These are phyloP conservation scores for Aurelia aurita complex sp. Pacific DNA, from an alignment of 30 jellyfish, hydroid and myxozoan species.

Conservation along the genomic window DNA sequence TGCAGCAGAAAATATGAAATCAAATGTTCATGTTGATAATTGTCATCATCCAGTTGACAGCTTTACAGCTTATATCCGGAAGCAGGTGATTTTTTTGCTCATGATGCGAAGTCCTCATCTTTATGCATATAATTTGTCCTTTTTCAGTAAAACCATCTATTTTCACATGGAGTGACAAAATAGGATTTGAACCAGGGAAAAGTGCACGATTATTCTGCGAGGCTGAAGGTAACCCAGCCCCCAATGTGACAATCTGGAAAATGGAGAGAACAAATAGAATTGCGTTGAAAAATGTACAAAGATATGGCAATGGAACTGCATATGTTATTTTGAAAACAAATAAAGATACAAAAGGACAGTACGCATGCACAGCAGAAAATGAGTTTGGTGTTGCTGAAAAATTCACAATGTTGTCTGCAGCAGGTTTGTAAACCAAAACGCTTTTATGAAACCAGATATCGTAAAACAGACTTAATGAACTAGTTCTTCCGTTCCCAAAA, in stretches of 20 bases:
- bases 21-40: too few species aligned
- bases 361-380: conserved; percentile 54
- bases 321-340: not conserved
- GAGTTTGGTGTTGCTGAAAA: conserved; percentile 24
- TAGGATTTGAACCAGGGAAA: conserved; percentile 14
- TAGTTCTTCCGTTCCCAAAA: too few species aligned
- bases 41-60: too few species aligned
- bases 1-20: too few species aligned
- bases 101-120: not conserved
- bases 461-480: too few species aligned
- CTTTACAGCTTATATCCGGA: too few species aligned
- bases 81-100: not conserved
- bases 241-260: conserved; percentile 33
- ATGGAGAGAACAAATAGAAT: not conserved
- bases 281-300: not conserved
- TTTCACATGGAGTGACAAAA: conserved; percentile 26
- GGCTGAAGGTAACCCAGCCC: conserved; percentile 68
- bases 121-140: not conserved
- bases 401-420: not conserved
- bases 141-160: conserved; percentile 54
- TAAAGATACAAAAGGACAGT: conserved; percentile 10
- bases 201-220: conserved; percentile 39
- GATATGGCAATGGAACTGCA: conserved; percentile 60
- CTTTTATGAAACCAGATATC: too few species aligned
- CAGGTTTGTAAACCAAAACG: not conserved